phyloP scores from a whole-genome alignment of 2,113 vertebrate species.

The Microcebus griseorufus region DNA sequence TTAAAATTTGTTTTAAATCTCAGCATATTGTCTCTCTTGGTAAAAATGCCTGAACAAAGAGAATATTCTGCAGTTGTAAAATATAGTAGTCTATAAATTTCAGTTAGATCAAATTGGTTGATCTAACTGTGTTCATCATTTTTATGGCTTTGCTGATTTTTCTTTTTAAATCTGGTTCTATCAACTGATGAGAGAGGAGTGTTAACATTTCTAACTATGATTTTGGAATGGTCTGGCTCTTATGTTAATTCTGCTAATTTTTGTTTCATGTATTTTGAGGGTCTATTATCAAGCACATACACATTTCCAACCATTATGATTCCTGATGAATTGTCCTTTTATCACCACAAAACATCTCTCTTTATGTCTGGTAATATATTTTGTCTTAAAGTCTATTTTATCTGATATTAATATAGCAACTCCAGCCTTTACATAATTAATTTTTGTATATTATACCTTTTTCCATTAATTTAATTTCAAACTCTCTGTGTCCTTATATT shows the following conservation, averaged over 20 bases:
- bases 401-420: background rate
- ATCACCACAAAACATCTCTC: background rate
- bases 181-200: background rate
- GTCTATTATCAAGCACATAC: background rate
- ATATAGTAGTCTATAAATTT: background rate
- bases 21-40: background rate
- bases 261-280: background rate
- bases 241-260: background rate
- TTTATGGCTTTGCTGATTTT: background rate
- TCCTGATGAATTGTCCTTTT: background rate
- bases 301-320: background rate
- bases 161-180: background rate
- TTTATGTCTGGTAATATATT: background rate
- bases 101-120: background rate
- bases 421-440: background rate
- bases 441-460: background rate
- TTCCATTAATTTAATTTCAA: background rate
- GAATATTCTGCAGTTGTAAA: background rate
- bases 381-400: slow-evolving; percentile 18
- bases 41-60: background rate
- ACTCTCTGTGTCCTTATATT: background rate
- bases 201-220: background rate
- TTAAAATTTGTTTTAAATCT: background rate
- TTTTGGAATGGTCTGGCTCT: background rate
- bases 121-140: background rate